Conservation (phyloP, 2,113 vertebrate genomes). For the Pyxicephalus adspersus region DNA sequence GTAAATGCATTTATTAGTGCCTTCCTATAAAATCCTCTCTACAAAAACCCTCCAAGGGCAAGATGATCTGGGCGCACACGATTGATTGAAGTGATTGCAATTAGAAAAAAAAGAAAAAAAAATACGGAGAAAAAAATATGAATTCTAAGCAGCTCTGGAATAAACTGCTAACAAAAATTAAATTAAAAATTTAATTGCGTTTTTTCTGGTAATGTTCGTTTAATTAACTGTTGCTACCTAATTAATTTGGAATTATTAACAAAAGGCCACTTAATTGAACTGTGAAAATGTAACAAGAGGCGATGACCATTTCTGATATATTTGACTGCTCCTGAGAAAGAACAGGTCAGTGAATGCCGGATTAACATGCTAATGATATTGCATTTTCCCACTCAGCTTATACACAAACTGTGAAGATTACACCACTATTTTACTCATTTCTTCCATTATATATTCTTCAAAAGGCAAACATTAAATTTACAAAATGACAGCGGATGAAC, state of each 20-base stretch:
- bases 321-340: conserved; percentile 16
- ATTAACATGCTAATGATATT: conserved; percentile 28
- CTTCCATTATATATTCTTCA: too few species aligned
- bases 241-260: conserved; percentile 56
- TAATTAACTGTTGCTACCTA: conserved; percentile 54
- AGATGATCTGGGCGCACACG: conserved; percentile 23
- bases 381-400: not conserved
- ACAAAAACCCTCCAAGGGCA: conserved; percentile 32
- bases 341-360: conserved; percentile 21
- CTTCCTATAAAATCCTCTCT: conserved; percentile 40
- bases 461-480: too few species aligned
- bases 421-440: too few species aligned
- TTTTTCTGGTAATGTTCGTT: conserved; percentile 53
- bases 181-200: conserved; percentile 51
- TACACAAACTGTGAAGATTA: not conserved
- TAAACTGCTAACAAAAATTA: conserved; percentile 45
- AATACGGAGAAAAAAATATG: not conserved
- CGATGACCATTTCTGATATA: conserved; percentile 26
- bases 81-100: conserved; percentile 52
- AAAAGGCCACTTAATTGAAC: conserved; percentile 52
- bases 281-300: conserved; percentile 37
- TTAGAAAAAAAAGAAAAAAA: conserved; percentile 6
- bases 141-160: conserved; percentile 12
- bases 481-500: too few species aligned
- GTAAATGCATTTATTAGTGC: conserved; percentile 42